Conservation (phyloP, 2,113 vertebrate species). For the Romanogobio albipinnatus region DNA sequence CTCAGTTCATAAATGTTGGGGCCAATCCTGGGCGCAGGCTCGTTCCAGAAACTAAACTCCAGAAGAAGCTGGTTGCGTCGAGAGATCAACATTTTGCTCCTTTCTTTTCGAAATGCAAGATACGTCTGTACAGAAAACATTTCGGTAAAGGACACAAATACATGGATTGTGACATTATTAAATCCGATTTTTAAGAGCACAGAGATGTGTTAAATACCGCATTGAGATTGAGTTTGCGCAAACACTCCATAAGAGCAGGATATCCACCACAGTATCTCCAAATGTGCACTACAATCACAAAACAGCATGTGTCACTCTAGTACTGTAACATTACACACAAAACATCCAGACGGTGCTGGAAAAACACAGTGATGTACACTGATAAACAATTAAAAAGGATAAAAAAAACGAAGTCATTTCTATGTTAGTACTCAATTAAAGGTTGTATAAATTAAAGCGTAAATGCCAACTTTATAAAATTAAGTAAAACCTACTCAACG, state of each 20-base stretch:
- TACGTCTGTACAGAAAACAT: conserved; percentile 78
- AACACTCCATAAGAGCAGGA: conserved; percentile 88
- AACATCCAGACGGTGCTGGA: not conserved
- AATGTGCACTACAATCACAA: conserved; percentile 85
- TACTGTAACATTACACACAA: conserved; percentile 6
- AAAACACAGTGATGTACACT: too few relatives aligned
- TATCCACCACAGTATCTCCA: conserved; percentile 95
- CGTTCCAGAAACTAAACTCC: conserved; percentile 98
- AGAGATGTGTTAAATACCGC: conserved; percentile 75
- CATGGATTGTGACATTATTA: not conserved
- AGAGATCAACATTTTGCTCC: conserved; percentile 90
- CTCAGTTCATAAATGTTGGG: conserved; percentile 94
- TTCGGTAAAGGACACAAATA: not conserved
- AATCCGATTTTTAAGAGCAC: not conserved
- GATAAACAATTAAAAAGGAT: too few relatives aligned
- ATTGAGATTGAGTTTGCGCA: conserved; percentile 85
- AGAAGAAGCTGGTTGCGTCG: conserved; percentile 91
- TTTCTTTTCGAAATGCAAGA: conserved; percentile 85
- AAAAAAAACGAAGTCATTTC: too few relatives aligned
- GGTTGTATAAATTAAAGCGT: too few relatives aligned
- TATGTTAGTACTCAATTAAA: too few relatives aligned
- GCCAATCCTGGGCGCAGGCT: conserved; percentile 84
- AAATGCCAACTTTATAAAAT: too few relatives aligned
- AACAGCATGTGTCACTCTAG: conserved; percentile 72
- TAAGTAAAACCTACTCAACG: too few relatives aligned